A percentile compares a stretch with the other conserved stretches of the same genome.
Conservation (phyloP, 2,113 vertebrate species). For the Columba janthina region DNA sequence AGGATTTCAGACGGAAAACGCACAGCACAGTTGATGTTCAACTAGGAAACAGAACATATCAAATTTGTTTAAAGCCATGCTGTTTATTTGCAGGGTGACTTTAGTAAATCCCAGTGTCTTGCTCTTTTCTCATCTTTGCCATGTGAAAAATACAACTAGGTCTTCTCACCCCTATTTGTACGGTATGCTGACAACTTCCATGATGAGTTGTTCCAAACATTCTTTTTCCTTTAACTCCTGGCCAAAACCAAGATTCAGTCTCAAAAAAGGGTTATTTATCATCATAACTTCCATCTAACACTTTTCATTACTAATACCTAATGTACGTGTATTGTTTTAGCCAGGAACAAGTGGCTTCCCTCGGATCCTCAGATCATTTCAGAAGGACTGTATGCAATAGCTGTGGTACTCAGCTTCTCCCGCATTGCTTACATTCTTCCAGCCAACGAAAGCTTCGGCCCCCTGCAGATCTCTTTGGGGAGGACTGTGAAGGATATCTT, state of each 20-base stretch:
- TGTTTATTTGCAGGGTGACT: background rate
- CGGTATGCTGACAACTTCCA: background rate
- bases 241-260: background rate
- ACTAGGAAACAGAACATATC: background rate
- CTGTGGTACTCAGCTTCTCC: conserved; percentile 97
- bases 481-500: conserved; percentile 98
- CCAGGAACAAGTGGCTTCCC: conserved; percentile 97
- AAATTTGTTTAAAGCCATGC: background rate
- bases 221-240: background rate
- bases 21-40: background rate
- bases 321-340: conserved; percentile 75
- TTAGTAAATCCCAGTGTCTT: background rate
- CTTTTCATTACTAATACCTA: conserved; percentile 26
- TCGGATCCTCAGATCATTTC: conserved; percentile 99
- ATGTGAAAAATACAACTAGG: background rate
- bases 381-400: conserved; percentile 95
- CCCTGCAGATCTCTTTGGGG: conserved; percentile 95
- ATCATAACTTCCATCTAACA: background rate
- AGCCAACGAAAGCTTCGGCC: conserved; percentile 97
- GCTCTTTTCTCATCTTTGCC: background rate
- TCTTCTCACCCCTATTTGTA: background rate
- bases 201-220: background rate
- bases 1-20: background rate
- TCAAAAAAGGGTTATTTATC: background rate
- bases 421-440: conserved; percentile 98